Conservation (phyloP, 2,113 vertebrate species). For the Dasyurus viverrinus region DNA sequence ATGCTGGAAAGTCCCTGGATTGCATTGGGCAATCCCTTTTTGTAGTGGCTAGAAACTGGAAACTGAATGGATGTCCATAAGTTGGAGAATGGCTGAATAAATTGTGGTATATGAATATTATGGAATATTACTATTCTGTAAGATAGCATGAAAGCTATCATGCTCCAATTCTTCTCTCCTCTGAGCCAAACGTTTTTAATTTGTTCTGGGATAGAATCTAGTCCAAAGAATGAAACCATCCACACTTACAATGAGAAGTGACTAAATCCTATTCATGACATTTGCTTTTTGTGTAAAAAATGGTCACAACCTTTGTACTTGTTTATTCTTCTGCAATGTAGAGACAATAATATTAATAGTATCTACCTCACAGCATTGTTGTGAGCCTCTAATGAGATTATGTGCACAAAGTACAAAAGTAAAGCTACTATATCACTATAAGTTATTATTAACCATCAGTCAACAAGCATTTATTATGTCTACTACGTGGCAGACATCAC, state of each 20-base stretch:
- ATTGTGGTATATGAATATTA: too few relatives aligned
- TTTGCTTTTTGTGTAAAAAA: not conserved
- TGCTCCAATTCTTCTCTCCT: not conserved
- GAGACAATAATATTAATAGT: too few relatives aligned
- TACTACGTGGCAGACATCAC: not conserved
- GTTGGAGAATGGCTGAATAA: too few relatives aligned
- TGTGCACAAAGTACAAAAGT: too few relatives aligned
- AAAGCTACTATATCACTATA: not conserved
- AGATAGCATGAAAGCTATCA: not conserved
- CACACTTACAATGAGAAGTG: not conserved
- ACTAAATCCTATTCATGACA: not conserved
- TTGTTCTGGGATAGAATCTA: not conserved
- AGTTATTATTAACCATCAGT: not conserved
- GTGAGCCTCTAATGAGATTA: not conserved
- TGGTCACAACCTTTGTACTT: not conserved
- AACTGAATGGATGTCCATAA: too few relatives aligned
- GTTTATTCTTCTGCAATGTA: not conserved
- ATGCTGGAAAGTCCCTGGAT: too few relatives aligned
- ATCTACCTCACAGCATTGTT: not conserved
- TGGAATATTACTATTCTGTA: too few relatives aligned
- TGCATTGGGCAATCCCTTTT: too few relatives aligned
- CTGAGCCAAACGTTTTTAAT: not conserved
- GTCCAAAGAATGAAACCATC: not conserved
- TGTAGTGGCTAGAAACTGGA: too few relatives aligned
- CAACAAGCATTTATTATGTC: not conserved